These are phyloP conservation scores for Aplysia californica DNA, from an alignment of 1,140 invertebrate species.

Conservation along the genomic window DNA sequence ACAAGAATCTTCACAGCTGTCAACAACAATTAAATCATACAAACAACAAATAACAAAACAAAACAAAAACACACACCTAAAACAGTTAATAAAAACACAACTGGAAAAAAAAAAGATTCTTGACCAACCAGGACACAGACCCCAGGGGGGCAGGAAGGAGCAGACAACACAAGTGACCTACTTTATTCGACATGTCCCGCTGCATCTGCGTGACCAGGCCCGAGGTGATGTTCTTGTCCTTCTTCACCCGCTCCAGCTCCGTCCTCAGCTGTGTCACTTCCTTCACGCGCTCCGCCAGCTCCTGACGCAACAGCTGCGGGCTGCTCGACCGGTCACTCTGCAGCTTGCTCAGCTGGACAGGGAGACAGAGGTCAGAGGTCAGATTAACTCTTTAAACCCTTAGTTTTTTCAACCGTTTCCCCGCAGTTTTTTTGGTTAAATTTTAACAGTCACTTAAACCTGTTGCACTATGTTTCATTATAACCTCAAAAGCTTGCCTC, in stretches of 20 bases:
- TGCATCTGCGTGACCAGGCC: conserved; percentile 68
- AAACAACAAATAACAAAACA: neutral
- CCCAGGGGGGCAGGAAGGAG: neutral
- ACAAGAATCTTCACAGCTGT: no score
- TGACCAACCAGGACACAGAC: neutral
- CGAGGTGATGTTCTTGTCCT: conserved; percentile 67
- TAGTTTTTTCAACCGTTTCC: no score
- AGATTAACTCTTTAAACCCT: no score
- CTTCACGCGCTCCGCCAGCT: conserved; percentile 50
- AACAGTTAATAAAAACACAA: neutral
- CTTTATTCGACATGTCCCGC: conserved; percentile 66
- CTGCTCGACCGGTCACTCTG: conserved; percentile 34
- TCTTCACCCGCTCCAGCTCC: conserved; percentile 65
- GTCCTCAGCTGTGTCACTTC: conserved; percentile 52
- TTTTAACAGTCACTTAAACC: no score
- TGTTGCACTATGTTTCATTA: no score
- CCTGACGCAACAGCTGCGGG: conserved; percentile 40
- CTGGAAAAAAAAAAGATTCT: neutral
- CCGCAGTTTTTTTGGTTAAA: no score
- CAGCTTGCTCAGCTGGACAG: conserved; percentile 27
- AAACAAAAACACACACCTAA: neutral
- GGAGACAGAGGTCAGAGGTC: no score
- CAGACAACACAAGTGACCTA: conserved; percentile 31
- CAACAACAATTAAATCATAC: no score
- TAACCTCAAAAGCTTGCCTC: no score